A percentile compares a stretch with the other conserved stretches of the same genome.
These are phyloP conservation scores for Aphis craccivora DNA, from an alignment of 1,140 invertebrate species.

Conservation along the genomic window DNA sequence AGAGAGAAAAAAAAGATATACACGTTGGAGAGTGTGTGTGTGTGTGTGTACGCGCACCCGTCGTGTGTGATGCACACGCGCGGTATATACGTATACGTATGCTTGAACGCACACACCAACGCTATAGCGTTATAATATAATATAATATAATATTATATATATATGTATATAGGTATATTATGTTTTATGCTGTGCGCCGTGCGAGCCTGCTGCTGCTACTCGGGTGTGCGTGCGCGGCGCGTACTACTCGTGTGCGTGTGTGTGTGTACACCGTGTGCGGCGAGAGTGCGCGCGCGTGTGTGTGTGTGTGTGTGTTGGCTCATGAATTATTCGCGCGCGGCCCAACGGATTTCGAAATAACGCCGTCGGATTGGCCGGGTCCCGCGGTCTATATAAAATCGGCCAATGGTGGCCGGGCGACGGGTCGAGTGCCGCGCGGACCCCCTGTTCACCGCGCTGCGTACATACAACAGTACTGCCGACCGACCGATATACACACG, in stretches of 20 bases:
- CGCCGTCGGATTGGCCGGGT: conserved; percentile 41
- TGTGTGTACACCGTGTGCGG: background rate
- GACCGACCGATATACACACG: conserved; percentile 57
- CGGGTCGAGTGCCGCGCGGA: conserved; percentile 54
- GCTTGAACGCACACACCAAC: background rate
- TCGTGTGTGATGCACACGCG: background rate
- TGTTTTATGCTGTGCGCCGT: background rate
- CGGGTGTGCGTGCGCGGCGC: background rate
- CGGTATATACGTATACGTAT: background rate
- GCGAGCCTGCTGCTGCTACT: conserved; percentile 17
- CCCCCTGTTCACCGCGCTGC: conserved; percentile 55
- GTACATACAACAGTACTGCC: conserved; percentile 55
- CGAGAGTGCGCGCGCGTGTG: conserved; percentile 17
- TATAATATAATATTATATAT: background rate
- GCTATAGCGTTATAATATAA: conserved; percentile 30
- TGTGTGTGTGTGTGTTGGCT: conserved; percentile 22
- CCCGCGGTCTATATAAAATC: conserved; percentile 56
- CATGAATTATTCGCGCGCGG: conserved; percentile 58
- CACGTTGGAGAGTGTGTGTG: background rate
- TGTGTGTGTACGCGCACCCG: conserved; percentile 15
- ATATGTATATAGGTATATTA: background rate
- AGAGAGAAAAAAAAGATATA: conserved; percentile 22
- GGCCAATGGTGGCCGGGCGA: conserved; percentile 46
- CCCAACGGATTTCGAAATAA: conserved; percentile 58
- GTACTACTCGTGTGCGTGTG: background rate